These are phyloP conservation scores for Scaptomyza montana DNA, from an alignment of 1,140 invertebrate genomes.

Conservation along the genomic window DNA sequence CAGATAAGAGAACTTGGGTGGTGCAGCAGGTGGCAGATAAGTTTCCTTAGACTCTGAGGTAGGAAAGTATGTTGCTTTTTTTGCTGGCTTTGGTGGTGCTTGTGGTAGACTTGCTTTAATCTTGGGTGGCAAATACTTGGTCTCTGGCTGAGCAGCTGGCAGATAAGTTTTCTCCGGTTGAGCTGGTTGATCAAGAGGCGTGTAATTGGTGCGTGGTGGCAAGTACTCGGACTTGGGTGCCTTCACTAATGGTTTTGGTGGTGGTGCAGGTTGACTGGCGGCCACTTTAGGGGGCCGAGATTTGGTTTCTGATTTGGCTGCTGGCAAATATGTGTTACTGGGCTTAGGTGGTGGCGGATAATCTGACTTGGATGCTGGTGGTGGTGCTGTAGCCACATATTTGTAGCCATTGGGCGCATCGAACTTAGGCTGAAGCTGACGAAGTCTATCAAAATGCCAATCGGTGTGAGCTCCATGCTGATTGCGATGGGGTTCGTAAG, in stretches of 20 bases:
- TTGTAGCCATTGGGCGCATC: conserved; percentile 52
- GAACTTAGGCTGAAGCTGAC: conserved; percentile 41
- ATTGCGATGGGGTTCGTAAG: conserved; percentile 12
- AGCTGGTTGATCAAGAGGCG: conserved; percentile 36
- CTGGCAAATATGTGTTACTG: conserved; percentile 45
- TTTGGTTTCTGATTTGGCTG: conserved; percentile 37
- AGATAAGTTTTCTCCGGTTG: conserved; percentile 30
- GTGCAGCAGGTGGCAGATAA: conserved; percentile 28
- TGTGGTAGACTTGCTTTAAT: conserved; percentile 24
- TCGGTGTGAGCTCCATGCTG: conserved; percentile 51
- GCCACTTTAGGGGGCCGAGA: conserved; percentile 68
- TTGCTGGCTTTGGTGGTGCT: conserved; percentile 30
- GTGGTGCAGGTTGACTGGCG: conserved; percentile 59
- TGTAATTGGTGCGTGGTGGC: conserved; percentile 45
- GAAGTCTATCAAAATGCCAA: conserved; percentile 44
- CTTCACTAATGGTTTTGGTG: conserved; percentile 46
- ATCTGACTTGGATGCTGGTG: conserved; percentile 38
- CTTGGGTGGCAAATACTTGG: conserved; percentile 46
- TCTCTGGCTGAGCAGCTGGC: conserved; percentile 24
- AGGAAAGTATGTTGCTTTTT: conserved; percentile 22
- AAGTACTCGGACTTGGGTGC: conserved; percentile 39
- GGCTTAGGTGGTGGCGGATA: conserved; percentile 44
- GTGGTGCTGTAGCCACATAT: conserved; percentile 59
- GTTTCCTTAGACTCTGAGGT: conserved; percentile 13
- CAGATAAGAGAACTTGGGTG: conserved; percentile 44